Evolutionary conservation across 2,113 vertebrate genomes (phyloP).

Genomic region (Penelope pileata): DNA sequence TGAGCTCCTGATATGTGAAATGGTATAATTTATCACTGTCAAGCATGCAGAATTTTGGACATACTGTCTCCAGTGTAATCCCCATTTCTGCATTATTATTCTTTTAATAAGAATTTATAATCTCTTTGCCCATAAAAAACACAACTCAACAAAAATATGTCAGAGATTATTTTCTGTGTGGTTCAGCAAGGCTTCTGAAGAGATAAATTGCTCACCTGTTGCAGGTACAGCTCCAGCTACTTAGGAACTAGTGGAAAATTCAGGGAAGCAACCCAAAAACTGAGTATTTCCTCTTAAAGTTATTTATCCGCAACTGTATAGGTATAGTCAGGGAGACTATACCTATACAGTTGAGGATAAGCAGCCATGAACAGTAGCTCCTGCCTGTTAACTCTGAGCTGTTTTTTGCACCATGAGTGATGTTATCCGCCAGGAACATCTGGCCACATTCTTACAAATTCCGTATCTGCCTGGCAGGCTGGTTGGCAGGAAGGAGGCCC

Average conservation of each 20-base stretch:
- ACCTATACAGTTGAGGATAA: not conserved
- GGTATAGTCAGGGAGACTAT: no score
- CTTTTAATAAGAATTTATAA: slow-evolving; percentile 15
- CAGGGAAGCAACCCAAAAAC: not conserved
- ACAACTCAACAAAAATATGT: not conserved
- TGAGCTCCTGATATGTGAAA: not conserved
- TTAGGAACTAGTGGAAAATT: not conserved
- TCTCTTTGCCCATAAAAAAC: not conserved
- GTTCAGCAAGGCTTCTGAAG: not conserved
- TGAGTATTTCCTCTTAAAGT: not conserved
- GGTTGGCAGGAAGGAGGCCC: not conserved
- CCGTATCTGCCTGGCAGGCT: not conserved
- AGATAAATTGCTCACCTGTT: not conserved
- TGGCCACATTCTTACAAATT: not conserved
- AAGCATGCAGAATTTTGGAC: not conserved
- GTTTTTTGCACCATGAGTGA: not conserved
- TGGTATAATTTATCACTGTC: slow-evolving; percentile 10
- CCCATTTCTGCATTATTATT: slow-evolving; percentile 14
- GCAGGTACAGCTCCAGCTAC: not conserved
- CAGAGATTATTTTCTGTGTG: not conserved
- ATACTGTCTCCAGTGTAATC: not conserved
- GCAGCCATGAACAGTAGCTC: not conserved
- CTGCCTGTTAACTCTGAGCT: not conserved
- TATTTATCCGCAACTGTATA: no score
- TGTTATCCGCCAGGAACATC: not conserved